These are phyloP conservation scores for Bradynema listronoti DNA, from an alignment of 1,140 invertebrate species.

Conservation along the genomic window DNA sequence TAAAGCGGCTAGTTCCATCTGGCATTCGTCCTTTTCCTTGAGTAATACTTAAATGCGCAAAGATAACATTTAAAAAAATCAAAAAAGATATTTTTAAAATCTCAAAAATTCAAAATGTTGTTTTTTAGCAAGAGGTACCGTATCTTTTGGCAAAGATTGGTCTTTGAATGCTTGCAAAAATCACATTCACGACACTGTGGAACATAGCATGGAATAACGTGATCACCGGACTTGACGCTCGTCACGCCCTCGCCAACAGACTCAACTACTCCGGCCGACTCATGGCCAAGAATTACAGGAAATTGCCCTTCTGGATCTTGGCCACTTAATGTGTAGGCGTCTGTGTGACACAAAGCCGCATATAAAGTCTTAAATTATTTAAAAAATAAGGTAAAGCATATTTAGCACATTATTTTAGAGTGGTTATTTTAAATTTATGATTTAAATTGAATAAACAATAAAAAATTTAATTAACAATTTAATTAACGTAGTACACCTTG, in stretches of 20 bases:
- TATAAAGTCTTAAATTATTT: conserved; percentile 20
- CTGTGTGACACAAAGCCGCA: conserved; percentile 85
- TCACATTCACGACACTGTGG: conserved; percentile 94
- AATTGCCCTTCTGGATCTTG: conserved; percentile 5
- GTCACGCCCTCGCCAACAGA: conserved; percentile 62
- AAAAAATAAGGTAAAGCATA: too few species aligned
- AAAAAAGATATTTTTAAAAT: too few species aligned
- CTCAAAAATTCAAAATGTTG: too few species aligned
- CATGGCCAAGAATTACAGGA: conserved; percentile 84
- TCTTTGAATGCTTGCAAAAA: conserved; percentile 73
- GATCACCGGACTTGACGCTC: conserved; percentile 69
- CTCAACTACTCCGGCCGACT: conserved; percentile 80
- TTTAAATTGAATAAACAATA: too few species aligned
- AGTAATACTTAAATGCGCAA: conserved; percentile 50
- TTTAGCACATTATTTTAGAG: too few species aligned
- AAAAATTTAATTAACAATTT: background rate
- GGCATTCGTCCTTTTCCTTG: conserved; percentile 72
- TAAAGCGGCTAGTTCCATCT: conserved; percentile 80
- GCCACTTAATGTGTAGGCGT: conserved; percentile 58
- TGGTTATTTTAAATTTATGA: too few species aligned
- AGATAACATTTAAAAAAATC: conserved; percentile 7
- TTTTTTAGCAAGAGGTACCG: too few species aligned
- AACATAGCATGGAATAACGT: conserved; percentile 89
- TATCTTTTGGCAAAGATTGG: conserved; percentile 74
- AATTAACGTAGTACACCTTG: conserved; percentile 56